These are phyloP conservation scores for Aporophyla lueneburgensis DNA, from an alignment of 2,888 invertebrate genomes.

Conservation along the genomic window DNA sequence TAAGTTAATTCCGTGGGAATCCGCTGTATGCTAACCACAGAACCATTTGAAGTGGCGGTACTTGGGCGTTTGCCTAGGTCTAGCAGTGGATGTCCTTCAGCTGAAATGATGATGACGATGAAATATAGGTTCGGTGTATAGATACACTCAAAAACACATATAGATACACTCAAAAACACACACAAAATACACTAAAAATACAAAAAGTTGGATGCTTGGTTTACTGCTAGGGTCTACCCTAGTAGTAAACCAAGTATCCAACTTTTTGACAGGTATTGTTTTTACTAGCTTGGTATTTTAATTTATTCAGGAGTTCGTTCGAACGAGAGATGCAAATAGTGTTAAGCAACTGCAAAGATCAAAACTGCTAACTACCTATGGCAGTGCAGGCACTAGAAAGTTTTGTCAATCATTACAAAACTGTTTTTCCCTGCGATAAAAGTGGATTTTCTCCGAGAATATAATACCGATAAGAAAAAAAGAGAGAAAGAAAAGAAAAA, in stretches of 20 bases:
- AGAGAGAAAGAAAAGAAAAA: too few relatives aligned
- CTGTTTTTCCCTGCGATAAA: background rate
- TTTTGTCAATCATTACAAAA: background rate
- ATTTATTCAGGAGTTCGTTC: background rate
- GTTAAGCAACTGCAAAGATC: background rate
- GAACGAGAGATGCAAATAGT: background rate
- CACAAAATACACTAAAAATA: too few relatives aligned
- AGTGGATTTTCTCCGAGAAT: background rate
- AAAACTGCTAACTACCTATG: background rate
- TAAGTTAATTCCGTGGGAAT: too few relatives aligned
- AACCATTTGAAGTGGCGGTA: too few relatives aligned
- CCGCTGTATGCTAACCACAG: too few relatives aligned
- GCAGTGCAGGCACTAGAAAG: background rate
- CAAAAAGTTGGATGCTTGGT: too few relatives aligned
- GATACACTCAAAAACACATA: too few relatives aligned
- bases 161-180: too few relatives aligned
- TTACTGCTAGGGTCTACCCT: too few relatives aligned
- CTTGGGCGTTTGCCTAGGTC: too few relatives aligned
- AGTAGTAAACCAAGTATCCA: background rate
- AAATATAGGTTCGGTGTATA: background rate
- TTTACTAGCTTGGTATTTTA: background rate
- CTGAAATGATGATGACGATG: too few relatives aligned
- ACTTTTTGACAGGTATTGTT: background rate
- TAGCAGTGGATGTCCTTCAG: too few relatives aligned
- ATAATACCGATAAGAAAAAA: background rate